phyloP scores from a whole-genome alignment of 2,888 invertebrate genomes.

The Chirona hameri region DNA sequence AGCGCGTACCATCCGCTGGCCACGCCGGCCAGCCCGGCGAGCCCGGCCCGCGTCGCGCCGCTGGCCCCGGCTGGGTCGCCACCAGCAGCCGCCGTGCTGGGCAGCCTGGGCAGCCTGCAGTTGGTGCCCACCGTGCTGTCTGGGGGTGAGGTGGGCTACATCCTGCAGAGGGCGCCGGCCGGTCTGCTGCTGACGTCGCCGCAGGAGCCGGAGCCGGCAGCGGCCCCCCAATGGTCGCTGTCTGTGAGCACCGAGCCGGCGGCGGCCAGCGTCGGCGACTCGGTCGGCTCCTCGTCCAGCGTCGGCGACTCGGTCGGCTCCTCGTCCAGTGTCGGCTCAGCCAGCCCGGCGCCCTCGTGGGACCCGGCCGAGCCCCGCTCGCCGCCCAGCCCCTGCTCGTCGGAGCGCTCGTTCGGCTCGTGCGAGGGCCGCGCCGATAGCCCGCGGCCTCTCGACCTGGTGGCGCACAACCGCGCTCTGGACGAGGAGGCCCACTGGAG shows the following conservation, averaged over 20 bases:
- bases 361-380: background rate
- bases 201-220: background rate
- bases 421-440: background rate
- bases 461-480: background rate
- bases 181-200: background rate
- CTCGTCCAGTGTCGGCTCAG: background rate
- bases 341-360: conserved; percentile 3
- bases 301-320: no score
- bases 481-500: conserved; percentile 3
- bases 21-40: background rate
- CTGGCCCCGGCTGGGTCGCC: background rate
- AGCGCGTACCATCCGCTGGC: background rate
- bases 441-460: conserved; percentile 10
- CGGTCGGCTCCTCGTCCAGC: no score
- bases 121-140: conserved; percentile 8
- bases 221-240: background rate
- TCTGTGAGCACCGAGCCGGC: background rate
- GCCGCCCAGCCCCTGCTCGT: conserved; percentile 4
- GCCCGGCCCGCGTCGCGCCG: background rate
- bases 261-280: no score
- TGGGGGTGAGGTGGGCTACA: background rate
- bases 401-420: background rate
- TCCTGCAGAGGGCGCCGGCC: background rate
- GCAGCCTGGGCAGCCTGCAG: background rate
- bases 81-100: background rate